phyloP scores from a whole-genome alignment of 1,140 invertebrate species.

The Caerostris extrusa region DNA sequence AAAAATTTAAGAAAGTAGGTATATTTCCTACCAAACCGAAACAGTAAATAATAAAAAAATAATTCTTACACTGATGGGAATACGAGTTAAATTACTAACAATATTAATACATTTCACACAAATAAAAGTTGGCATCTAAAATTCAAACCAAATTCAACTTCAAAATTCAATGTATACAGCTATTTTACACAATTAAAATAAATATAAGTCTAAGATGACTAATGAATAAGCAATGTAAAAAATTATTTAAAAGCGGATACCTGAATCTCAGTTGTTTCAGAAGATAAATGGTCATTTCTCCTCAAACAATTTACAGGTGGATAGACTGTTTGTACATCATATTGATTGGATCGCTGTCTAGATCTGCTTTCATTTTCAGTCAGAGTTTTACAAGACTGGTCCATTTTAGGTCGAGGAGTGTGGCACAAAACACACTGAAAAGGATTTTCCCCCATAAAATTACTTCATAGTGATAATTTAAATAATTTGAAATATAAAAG shows the following conservation, averaged over 20 bases:
- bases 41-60: no score
- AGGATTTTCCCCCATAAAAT: neutral
- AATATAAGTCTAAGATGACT: no score
- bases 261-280: conserved; percentile 70
- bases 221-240: neutral
- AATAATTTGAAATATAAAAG: neutral
- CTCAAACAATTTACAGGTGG: conserved; percentile 49
- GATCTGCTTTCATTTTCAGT: conserved; percentile 62
- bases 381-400: conserved; percentile 58
- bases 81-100: no score
- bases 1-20: no score
- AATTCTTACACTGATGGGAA: no score
- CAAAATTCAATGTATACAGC: no score
- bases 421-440: conserved; percentile 77
- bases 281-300: conserved; percentile 69
- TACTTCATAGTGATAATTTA: neutral
- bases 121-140: no score
- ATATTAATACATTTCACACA: no score
- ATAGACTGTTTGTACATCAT: conserved; percentile 56
- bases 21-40: no score
- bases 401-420: conserved; percentile 68
- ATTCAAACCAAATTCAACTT: no score
- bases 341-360: conserved; percentile 19
- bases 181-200: no score
- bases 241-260: neutral